Evolutionary conservation across 92 coral and sea anemone species (phyloP), one percentile per base, ranked within the genome.

Genomic region (Montipora capitata): DNA sequence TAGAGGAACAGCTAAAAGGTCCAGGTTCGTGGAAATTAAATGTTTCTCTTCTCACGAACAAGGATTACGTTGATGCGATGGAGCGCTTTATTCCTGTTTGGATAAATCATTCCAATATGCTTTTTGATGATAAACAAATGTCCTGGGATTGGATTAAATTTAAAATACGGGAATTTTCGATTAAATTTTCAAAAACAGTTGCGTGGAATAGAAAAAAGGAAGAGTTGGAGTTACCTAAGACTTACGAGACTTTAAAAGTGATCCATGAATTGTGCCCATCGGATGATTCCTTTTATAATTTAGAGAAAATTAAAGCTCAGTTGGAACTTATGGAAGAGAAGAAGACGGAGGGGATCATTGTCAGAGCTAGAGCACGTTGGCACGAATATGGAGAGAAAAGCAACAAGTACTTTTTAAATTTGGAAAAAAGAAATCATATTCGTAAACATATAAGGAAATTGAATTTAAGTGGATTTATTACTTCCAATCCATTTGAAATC

Each of bases 401-500:
- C 52, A 5, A 5, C 10, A 48, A 48, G 52, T 48, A 48, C 6
- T 9, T 1, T 10, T 4, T n/a, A 58, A 58, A 58, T n/a, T 58
- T 11, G 64, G n/a, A 58, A 58, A 58, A 58, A 58, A 5, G n/a
- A 58, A 58, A 58, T 58, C 94, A 91, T 91, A 6, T 87, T 79
- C 73, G 43, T 38, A 68, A 27, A 68, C 43, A 68, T 2, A 68
- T 20, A 18, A 68, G 73, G 35, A 68, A 68, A 68, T 27, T 68
- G 42, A 68, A 68, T 68, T 68, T 68, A 68, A 68, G 73, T 68
- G 73, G 73, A 7, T 49, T 40, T 27, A 68, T 68, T 68, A 68
- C 73, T 18, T 18, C 45, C 14, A 27, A 68, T 65, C 73, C 73
- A 68, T 68, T 5, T 68, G 42, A 18, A 14, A 18, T 68, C 42